phyloP scores from a whole-genome alignment of 1,140 invertebrate genomes.

The Lordiphosa stackelbergi region DNA sequence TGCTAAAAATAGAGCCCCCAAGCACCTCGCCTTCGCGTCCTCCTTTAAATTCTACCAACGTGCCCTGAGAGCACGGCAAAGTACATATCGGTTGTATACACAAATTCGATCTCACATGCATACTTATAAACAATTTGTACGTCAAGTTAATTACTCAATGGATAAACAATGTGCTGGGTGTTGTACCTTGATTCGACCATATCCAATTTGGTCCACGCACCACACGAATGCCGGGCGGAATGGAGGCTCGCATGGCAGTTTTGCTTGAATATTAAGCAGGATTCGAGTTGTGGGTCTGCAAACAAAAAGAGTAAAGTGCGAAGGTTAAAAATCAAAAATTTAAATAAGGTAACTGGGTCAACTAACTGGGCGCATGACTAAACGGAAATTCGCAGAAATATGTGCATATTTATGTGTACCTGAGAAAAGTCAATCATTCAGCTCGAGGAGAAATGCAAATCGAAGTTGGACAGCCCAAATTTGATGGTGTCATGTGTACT shows the following conservation, averaged over 20 bases:
- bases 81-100: constrained; percentile 17
- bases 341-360: constrained; percentile 59
- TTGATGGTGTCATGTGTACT: not conserved
- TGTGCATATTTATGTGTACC: constrained; percentile 13
- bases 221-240: constrained; percentile 84
- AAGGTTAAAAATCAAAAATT: constrained; percentile 2
- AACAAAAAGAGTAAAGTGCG: constrained; percentile 1
- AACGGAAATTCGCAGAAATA: constrained; percentile 23
- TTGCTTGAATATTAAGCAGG: constrained; percentile 1
- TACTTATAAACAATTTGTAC: constrained; percentile 39
- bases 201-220: constrained; percentile 90
- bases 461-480: constrained; percentile 1
- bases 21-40: constrained; percentile 32
- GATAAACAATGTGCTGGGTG: constrained; percentile 47
- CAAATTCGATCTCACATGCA: constrained; percentile 7
- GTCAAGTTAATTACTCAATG: constrained; percentile 52
- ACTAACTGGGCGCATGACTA: constrained; percentile 60
- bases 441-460: constrained; percentile 7
- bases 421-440: constrained; percentile 11
- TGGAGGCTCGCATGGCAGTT: constrained; percentile 64
- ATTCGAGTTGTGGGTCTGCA: not conserved
- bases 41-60: constrained; percentile 57
- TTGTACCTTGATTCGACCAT: constrained; percentile 84
- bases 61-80: constrained; percentile 6
- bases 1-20: constrained; percentile 55